A percentile compares a stretch with the other conserved stretches of the same genome.
Evolutionary conservation across 2,888 invertebrate species (phyloP).

Genomic region (Drosophila multiciliata): DNA sequence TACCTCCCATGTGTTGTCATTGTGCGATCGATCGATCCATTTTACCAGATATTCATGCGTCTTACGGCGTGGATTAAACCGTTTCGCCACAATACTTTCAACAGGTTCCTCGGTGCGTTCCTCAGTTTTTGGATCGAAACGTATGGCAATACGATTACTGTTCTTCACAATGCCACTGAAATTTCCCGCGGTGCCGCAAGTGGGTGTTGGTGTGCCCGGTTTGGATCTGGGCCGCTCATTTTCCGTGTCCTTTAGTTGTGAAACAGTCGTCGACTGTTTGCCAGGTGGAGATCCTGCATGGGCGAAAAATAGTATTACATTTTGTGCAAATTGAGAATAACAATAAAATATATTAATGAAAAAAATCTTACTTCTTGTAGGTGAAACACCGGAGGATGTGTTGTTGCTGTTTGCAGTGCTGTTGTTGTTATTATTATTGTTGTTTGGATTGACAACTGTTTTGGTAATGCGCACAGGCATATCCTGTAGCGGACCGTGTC

Average conservation of each 20-base stretch:
- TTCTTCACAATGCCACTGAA: conserved; percentile 44
- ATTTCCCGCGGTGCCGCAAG: conserved; percentile 13
- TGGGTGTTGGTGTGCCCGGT: conserved; percentile 59
- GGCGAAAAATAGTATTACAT: conserved; percentile 7
- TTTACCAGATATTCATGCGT: conserved; percentile 93
- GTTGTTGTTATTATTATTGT: conserved; percentile 60
- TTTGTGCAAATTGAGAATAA: background rate
- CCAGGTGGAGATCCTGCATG: conserved; percentile 57
- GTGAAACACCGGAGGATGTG: conserved; percentile 55
- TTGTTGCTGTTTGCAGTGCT: conserved; percentile 59
- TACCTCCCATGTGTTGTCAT: conserved; percentile 94
- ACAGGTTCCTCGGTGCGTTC: conserved; percentile 88
- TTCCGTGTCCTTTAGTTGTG: conserved; percentile 73
- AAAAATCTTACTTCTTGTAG: conserved; percentile 78
- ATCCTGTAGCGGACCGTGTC: conserved; percentile 84
- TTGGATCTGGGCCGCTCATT: conserved; percentile 72
- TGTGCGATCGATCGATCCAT: conserved; percentile 93
- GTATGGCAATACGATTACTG: conserved; percentile 82
- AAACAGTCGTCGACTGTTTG: conserved; percentile 62
- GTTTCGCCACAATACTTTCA: conserved; percentile 93
- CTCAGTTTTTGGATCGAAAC: conserved; percentile 63
- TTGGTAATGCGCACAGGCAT: conserved; percentile 85
- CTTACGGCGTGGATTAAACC: conserved; percentile 91
- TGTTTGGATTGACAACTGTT: conserved; percentile 83
- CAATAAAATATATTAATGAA: background rate